Conservation (phyloP, 2,113 vertebrate species). For the Muntiacus muntjak region DNA sequence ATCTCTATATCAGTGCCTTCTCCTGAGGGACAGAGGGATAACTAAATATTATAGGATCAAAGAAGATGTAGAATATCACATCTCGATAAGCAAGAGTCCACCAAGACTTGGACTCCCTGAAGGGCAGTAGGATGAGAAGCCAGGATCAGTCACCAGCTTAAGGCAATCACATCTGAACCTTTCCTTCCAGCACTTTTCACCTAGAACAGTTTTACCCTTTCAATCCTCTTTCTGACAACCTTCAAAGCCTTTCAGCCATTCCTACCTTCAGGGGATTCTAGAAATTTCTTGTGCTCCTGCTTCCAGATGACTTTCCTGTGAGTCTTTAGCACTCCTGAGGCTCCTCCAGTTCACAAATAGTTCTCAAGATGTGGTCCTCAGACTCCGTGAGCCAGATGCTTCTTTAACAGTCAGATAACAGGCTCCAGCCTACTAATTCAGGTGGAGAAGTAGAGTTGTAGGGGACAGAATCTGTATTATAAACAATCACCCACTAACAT, state of each 20-base stretch:
- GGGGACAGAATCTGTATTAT: background rate
- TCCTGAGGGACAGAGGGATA: background rate
- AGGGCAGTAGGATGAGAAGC: background rate
- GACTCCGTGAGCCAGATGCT: background rate
- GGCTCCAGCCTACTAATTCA: background rate
- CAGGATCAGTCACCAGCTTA: background rate
- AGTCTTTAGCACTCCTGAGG: background rate
- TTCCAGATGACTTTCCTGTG: background rate
- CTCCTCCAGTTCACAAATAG: background rate
- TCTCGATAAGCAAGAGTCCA: background rate
- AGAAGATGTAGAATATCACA: background rate
- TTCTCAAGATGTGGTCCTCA: background rate
- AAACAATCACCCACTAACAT: background rate
- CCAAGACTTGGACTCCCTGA: background rate
- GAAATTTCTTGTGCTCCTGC: background rate
- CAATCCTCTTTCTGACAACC: background rate
- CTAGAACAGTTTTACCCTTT: background rate
- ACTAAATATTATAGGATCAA: background rate
- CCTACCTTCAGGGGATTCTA: background rate
- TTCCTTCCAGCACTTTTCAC: background rate
- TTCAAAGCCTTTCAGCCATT: background rate
- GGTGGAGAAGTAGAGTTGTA: accelerated
- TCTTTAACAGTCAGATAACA: background rate
- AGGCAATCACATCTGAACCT: background rate
- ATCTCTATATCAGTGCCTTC: background rate